Base-by-base conservation (phyloP, 2,797 vertebrate genomes). In the Phrynocephalus guinanensis region DNA sequence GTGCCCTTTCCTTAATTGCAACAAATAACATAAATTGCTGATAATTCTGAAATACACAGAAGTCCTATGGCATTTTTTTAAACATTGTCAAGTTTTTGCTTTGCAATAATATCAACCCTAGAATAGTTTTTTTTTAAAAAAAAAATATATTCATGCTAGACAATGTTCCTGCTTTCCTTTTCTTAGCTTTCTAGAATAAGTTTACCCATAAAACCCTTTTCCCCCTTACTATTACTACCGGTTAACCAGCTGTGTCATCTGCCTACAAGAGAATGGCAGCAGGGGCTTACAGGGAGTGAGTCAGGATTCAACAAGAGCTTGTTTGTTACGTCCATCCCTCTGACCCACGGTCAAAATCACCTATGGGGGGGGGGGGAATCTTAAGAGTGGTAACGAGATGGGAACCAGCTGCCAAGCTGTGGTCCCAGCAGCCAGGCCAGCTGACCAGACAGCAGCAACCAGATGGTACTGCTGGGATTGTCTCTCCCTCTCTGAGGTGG, bases 391-490 rank as follows among this genome's bases (percentile, higher is more conserved):
- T 96, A 96, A 97, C 96, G 97, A 97, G 97, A 97, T 97, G 97
- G 95, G 94, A 97, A 98, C 97, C 98, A 99, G 98, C 98, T 99
- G 98, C 98, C 97, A 96, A 92, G 94, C 94, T 94, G 95, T 89
- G 93, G 92, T 98, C 97, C 96, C 97, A 98, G 97, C 97, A 98
- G 98, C 96, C 94, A 90, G 94, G 95, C 97, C 98, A 98, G 98
- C 98, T 98, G 98, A 99, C 97, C 96, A 98, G 97, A 97, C 96
- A 97, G 97, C 97, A 97, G 96, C 97, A 97, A 97, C 98, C 98
- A 99, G 99, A 98, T 99, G 98, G 98, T 94, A 97, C 96, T 96
- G 97, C 96, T 96, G 96, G 96, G 97, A 98, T 97, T 98, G 98
- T 98, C 97, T 98, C 94, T 95, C 96, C 96, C 96, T 96, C 97